Evolutionary conservation across 92 coral and sea anemone genomes (phyloP).

Genomic region (Porites cylindrica): DNA sequence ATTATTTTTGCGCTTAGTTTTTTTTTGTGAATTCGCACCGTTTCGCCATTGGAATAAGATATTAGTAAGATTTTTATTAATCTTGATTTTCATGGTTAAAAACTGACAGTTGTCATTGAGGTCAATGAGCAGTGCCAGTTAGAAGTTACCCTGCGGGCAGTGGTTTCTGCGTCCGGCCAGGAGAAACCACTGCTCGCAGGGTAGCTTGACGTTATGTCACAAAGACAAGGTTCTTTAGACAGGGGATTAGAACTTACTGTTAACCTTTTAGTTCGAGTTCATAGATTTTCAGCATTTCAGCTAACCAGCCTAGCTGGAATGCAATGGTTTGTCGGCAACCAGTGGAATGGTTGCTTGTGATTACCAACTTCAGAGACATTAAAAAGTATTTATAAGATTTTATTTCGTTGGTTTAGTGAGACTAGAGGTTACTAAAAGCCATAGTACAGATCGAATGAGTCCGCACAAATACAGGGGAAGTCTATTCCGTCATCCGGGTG

Average conservation of each 20-base stretch:
- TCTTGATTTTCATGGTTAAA: too few species aligned
- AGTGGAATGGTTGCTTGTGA: neutral
- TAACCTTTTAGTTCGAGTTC: too few species aligned
- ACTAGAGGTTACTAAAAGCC: neutral
- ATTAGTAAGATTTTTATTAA: neutral
- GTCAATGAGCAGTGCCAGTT: too few species aligned
- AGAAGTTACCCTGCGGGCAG: too few species aligned
- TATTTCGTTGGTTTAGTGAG: neutral
- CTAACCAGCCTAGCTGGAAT: neutral
- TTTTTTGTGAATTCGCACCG: neutral
- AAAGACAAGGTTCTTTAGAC: too few species aligned
- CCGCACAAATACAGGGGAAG: neutral
- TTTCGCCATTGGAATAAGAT: neutral
- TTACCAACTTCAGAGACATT: neutral
- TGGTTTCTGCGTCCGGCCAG: too few species aligned
- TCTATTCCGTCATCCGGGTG: too few species aligned
- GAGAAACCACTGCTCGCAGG: too few species aligned
- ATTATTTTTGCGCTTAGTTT: neutral
- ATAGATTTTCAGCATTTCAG: neutral
- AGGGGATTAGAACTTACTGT: too few species aligned
- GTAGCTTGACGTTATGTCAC: too few species aligned
- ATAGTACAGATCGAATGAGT: neutral
- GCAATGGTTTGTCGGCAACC: neutral
- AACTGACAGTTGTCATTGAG: too few species aligned
- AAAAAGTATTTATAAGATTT: conserved; percentile 16